phyloP scores from a whole-genome alignment of 23 tunicate species.

The Clavelina lepadiformis region DNA sequence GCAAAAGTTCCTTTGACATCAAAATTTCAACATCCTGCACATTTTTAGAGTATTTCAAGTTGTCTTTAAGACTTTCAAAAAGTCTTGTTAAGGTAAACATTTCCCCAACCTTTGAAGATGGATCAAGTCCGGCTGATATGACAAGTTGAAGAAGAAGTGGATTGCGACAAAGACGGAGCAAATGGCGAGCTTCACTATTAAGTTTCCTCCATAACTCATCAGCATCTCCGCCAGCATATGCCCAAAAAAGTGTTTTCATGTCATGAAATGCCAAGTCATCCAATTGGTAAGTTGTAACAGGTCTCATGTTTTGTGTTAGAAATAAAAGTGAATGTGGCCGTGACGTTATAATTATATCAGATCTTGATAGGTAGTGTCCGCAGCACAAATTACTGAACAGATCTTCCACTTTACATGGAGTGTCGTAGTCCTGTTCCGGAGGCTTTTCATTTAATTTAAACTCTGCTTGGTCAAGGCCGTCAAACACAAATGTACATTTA shows the following conservation, averaged over 20 bases:
- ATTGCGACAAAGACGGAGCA: slow-evolving; percentile 18
- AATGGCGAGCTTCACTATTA: neutral
- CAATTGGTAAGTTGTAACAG: neutral
- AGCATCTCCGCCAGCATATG: slow-evolving; percentile 2
- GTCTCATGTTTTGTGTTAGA: slow-evolving; percentile 3
- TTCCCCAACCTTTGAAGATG: neutral
- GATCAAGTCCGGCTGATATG: neutral
- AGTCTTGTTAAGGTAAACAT: slow-evolving; percentile 10
- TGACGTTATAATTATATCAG: slow-evolving; percentile 8
- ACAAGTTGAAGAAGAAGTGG: slow-evolving; percentile 11
- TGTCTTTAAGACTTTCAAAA: slow-evolving; percentile 1
- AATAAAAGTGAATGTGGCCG: slow-evolving; percentile 13
- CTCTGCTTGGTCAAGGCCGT: slow-evolving; percentile 21
- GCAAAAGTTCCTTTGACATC: too few species aligned
- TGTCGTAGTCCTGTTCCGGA: slow-evolving; percentile 2
- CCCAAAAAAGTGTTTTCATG: slow-evolving; percentile 6
- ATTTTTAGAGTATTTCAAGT: too few species aligned
- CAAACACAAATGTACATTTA: slow-evolving; percentile 16
- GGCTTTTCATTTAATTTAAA: slow-evolving; percentile 5
- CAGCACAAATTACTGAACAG: slow-evolving; percentile 7
- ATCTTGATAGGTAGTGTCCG: slow-evolving; percentile 9
- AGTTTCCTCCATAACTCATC: slow-evolving; percentile 9
- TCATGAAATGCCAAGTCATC: slow-evolving; percentile 8
- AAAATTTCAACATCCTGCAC: too few species aligned
- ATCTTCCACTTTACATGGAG: neutral